Base-by-base conservation (phyloP, 2,888 invertebrate genomes). In the Acleris holmiana region DNA sequence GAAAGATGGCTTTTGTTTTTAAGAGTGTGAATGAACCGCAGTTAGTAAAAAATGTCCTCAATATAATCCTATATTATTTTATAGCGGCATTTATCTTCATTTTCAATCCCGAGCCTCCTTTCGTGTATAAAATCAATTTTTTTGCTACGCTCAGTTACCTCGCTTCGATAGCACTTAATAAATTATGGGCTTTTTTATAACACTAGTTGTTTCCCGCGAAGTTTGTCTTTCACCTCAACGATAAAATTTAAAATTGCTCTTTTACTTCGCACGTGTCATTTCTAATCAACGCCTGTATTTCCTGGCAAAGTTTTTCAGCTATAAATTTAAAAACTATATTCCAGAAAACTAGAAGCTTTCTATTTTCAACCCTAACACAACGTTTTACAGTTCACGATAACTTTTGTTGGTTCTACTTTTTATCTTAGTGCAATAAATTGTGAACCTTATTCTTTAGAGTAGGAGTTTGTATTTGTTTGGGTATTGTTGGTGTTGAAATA, bases 231-330 rank as follows among this genome's bases (percentile, higher is more conserved):
- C n/a, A n/a, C n/a, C n/a, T n/a, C n/a, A n/a, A n/a, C n/a, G n/a
- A n/a, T 29, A 29, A 29, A 29, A 29, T 29, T 25, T 29, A 29
- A 29, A 29, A 29, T 29, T 8, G 0, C 3, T 13, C 29, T 29
- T 35, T 13, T 35, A 29, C 35, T 35, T 35, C 10, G 35, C 56
- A 47, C 56, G 46, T 46, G 29, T 29, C 56, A 5, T 46, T 29
- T 56, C 17, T 56, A 56, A 56, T 56, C 46, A 56, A 56, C 56
- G 18, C 44, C 13, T 15, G 8, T 44, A 44, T 56, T 23, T 46
- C 46, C 56, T 29, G 18, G 10, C 25, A 56, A 25, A 46, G 56
- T 56, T 47, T 56, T 46, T 44, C 25, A 29, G 46, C 18, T 46
- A 56, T 18, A 29, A 29, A 25, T 56, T 25, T 46, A 56, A 56